Conservation (phyloP, 1,140 invertebrate genomes). For the Drosophila lacertosa region DNA sequence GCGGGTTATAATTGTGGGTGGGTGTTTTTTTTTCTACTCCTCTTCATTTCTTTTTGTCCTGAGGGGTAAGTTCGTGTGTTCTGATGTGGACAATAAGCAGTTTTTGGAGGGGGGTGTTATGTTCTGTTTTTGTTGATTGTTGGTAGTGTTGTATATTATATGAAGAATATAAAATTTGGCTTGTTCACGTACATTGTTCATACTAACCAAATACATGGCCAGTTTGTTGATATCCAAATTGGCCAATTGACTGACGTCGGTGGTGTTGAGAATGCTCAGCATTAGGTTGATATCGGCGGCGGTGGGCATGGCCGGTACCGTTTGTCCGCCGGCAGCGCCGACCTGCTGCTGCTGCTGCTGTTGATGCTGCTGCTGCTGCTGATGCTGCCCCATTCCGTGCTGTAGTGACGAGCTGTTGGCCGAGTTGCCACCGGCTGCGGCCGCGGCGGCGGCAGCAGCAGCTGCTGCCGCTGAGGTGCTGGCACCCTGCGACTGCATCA, state of each 20-base stretch:
- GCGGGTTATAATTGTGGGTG: slow-evolving; percentile 9
- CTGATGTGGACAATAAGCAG: too few relatives aligned
- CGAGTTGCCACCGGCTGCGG: slow-evolving; percentile 35
- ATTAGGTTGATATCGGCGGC: slow-evolving; percentile 83
- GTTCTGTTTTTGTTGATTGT: slow-evolving; percentile 1
- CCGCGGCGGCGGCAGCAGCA: slow-evolving; percentile 63
- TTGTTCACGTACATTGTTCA: slow-evolving; percentile 82
- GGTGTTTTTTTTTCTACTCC: neutral
- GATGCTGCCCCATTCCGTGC: slow-evolving; percentile 52
- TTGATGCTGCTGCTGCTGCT: slow-evolving; percentile 56
- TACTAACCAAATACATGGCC: slow-evolving; percentile 90
- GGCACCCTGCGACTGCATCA: slow-evolving; percentile 70
- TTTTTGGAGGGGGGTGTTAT: neutral
- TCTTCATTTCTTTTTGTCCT: too few relatives aligned
- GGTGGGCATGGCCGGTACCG: slow-evolving; percentile 76
- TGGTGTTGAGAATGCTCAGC: slow-evolving; percentile 84
- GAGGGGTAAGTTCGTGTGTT: slow-evolving; percentile 1
- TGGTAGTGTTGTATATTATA: neutral
- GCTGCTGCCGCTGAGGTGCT: slow-evolving; percentile 71
- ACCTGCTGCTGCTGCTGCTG: slow-evolving; percentile 45
- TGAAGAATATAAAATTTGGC: slow-evolving; percentile 22
- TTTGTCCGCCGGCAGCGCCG: slow-evolving; percentile 31
- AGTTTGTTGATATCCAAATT: slow-evolving; percentile 90
- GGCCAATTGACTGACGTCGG: slow-evolving; percentile 84
- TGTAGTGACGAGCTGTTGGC: slow-evolving; percentile 29